Evolutionary conservation across 2,113 vertebrate species (phyloP).

Genomic region (Todiramphus saurophagus): DNA sequence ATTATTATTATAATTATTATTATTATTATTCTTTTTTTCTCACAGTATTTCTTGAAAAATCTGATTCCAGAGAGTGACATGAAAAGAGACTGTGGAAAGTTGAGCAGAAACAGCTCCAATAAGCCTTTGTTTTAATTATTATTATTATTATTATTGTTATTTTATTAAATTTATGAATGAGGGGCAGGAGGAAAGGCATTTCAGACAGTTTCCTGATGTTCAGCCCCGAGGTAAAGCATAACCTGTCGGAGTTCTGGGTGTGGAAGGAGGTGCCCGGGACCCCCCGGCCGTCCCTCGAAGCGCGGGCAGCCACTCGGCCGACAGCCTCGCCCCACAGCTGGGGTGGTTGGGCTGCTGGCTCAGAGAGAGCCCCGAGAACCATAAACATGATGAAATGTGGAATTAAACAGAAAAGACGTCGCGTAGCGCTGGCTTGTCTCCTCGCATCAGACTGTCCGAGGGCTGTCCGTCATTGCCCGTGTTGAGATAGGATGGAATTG

Average conservation of each 20-base stretch:
- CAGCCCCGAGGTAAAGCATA: conserved; percentile 3
- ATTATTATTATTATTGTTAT: conserved; percentile 44
- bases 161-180: conserved; percentile 61
- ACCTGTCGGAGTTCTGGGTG: background rate
- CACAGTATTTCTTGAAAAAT: conserved; percentile 74
- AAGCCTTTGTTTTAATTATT: conserved; percentile 62
- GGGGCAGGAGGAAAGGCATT: conserved; percentile 7
- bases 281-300: background rate
- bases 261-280: background rate
- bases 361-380: background rate
- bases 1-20: background rate
- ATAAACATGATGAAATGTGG: background rate
- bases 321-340: background rate
- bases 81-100: conserved; percentile 55
- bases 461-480: background rate
- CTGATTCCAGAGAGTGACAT: conserved; percentile 55
- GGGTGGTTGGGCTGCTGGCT: background rate
- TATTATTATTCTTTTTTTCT: conserved; percentile 43
- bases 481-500: background rate
- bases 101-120: conserved; percentile 54
- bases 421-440: background rate
- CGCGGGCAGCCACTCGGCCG: rapidly evolving
- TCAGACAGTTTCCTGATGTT: conserved; percentile 18
- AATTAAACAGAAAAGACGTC: background rate
- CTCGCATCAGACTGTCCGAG: background rate